Evolutionary conservation across 2,888 invertebrate species (phyloP), one percentile per base, ranked within the genome.

Genomic region (Petrophora chlorosata): DNA sequence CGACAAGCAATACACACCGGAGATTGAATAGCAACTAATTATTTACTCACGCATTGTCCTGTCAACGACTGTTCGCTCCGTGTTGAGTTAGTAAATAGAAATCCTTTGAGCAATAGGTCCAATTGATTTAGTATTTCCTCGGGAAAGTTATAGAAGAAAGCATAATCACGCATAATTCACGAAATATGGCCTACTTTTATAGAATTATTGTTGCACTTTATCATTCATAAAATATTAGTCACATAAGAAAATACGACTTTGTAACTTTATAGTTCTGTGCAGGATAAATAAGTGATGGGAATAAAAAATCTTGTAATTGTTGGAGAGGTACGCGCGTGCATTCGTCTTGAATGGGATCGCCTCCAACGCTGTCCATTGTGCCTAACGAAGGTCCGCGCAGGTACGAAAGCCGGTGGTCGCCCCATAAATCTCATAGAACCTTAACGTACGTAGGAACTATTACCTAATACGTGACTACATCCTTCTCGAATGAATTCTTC

Each of bases 11-110:
- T n/a, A n/a, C 63, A 63, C 63, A 60, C 60, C 62, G 56, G 58
- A 70, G 71, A 74, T 70, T 76, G 75, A 79, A 78, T 76, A 70
- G 74, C 70, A 75, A 74, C 73, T 79, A 79, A 82, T 79, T 79
- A 81, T 82, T 79, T 80, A 77, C 75, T 73, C 71, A 73, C 67
- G 73, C 71, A 81, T 85, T 85, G 81, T 79, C 70, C 73, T 82
- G 81, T 78, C 82, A 76, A 61, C 67, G 59, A 64, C 60, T 43
- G 22, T 29, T 43, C 38, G 38, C 26, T 63, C 49, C 57, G 52
- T 65, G 64, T 65, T 65, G 63, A 61, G 59, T 65, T 63, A 58
- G 67, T 67, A 69, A 69, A 65, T 59, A 70, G 67, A 73, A 70
- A 64, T 66, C 65, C 60, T 56, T 65, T 60, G 45, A 57, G 50